phyloP scores from a whole-genome alignment of 2,888 invertebrate genomes.

The Chrysodeixis includens region DNA sequence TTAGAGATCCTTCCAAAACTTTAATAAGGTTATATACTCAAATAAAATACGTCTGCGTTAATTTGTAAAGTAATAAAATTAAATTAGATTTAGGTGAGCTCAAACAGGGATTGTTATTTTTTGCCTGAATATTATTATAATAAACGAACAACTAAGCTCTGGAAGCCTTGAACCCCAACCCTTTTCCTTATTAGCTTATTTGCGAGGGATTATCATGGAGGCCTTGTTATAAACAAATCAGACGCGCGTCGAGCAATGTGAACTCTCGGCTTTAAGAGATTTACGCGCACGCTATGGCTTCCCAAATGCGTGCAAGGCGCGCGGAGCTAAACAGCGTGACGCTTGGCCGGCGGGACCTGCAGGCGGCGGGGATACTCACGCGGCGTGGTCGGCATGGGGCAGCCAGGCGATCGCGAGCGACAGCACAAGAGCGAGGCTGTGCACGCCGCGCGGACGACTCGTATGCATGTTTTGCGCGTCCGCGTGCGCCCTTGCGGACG shows the following conservation, averaged over 20 bases:
- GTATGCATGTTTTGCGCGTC: conserved; percentile 77
- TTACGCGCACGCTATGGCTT: conserved; percentile 74
- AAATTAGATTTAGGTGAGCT: conserved; percentile 20
- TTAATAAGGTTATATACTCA: conserved; percentile 4
- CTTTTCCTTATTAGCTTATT: conserved; percentile 57
- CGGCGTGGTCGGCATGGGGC: conserved; percentile 79
- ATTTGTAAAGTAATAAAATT: conserved; percentile 10
- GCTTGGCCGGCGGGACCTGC: conserved; percentile 48
- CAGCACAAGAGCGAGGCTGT: conserved; percentile 79
- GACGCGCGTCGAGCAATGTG: conserved; percentile 59
- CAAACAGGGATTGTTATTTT: conserved; percentile 23
- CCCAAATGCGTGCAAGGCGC: conserved; percentile 59
- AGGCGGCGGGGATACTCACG: conserved; percentile 75
- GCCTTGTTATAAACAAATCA: conserved; percentile 65
- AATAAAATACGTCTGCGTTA: conserved; percentile 10
- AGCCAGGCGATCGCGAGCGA: conserved; percentile 80
- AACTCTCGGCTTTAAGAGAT: conserved; percentile 66
- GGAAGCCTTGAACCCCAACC: conserved; percentile 43
- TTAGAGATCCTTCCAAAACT: neutral
- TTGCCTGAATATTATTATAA: conserved; percentile 40
- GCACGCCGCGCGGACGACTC: conserved; percentile 80
- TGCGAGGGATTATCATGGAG: conserved; percentile 54
- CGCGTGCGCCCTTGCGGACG: conserved; percentile 73
- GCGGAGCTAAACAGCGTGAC: conserved; percentile 42
- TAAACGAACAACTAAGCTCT: conserved; percentile 32